Evolutionary conservation across 2,888 invertebrate species (phyloP), one percentile per base, ranked within the genome.

Genomic region (Therioaphis trifolii): DNA sequence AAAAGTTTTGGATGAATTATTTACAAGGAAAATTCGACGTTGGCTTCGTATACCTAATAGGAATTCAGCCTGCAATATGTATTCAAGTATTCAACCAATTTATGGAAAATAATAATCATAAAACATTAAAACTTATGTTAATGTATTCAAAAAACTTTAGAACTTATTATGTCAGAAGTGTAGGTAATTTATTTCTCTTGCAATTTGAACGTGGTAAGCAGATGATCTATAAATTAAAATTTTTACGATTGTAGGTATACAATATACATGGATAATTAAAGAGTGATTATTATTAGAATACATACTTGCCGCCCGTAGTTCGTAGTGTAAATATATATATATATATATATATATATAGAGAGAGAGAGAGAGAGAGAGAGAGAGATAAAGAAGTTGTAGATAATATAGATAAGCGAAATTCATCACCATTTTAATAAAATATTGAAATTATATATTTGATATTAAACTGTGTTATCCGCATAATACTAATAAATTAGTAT

Each of bases 101-200:
- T 74, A 55, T 55, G 27, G 58, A 58, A 74, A 74, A 74, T 55
- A 74, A 58, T 55, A 58, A 24, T 40, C 2, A 24, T 40, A 55
- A 40, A 72, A 43, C 58, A 58, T 58, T 24, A 4, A 11, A 75
- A 58, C 40, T 58, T 18, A 75, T 21, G 55, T 75, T 75, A 24
- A 40, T 24, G 58, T 12, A 40, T 35, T 58, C 74, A 5, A 75
- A 18, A 58, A 75, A 75, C 21, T 72, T 58, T 58, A 21, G 24
- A 58, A 71, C 46, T 71, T 27, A 46, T 71, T 69, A 71, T 18
- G 24, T 18, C 35, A 3, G 71, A 46, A 46, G 46, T 46, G 46
- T 71, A 18, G 18, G 27, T 46, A 71, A 71, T 71, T 71, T 71
- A 71, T 11, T 46, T 71, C 24, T 46, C n/a, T 2, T 18, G 24